These are phyloP conservation scores for Heliornis fulica DNA, from an alignment of 2,113 vertebrate species.

Conservation along the genomic window DNA sequence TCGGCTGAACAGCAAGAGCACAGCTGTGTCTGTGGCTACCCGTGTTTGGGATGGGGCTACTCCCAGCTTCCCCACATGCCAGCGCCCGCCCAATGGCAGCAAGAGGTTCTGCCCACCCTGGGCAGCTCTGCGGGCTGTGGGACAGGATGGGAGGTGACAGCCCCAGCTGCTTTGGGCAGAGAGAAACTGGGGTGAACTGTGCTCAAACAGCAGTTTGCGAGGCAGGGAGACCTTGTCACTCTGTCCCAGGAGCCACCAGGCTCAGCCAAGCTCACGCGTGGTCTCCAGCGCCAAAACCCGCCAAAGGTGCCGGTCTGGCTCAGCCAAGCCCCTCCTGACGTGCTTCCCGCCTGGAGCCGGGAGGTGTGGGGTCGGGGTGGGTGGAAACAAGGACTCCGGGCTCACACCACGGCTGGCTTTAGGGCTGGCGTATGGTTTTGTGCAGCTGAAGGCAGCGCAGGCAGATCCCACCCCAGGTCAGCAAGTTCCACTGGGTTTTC, in stretches of 20 bases:
- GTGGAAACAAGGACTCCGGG: neutral
- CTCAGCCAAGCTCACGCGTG: neutral
- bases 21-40: rapidly evolving
- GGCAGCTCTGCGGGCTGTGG: neutral
- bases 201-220: neutral
- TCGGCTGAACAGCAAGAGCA: rapidly evolving
- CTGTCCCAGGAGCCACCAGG: neutral
- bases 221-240: neutral
- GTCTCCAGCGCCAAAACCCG: neutral
- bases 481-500: neutral
- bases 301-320: rapidly evolving
- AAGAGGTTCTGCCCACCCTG: neutral
- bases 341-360: neutral
- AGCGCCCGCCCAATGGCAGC: neutral
- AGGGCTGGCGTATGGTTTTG: neutral
- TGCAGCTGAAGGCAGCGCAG: rapidly evolving
- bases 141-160: neutral
- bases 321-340: neutral
- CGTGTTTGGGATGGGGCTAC: neutral
- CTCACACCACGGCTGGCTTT: neutral
- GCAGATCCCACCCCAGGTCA: neutral
- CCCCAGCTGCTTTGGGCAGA: neutral
- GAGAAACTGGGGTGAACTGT: neutral
- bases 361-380: rapidly evolving
- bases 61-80: neutral